Percentiles rank a stretch among this genome's conserved stretches.
Conservation (phyloP, 2,113 vertebrate species). For the Otus sunia region DNA sequence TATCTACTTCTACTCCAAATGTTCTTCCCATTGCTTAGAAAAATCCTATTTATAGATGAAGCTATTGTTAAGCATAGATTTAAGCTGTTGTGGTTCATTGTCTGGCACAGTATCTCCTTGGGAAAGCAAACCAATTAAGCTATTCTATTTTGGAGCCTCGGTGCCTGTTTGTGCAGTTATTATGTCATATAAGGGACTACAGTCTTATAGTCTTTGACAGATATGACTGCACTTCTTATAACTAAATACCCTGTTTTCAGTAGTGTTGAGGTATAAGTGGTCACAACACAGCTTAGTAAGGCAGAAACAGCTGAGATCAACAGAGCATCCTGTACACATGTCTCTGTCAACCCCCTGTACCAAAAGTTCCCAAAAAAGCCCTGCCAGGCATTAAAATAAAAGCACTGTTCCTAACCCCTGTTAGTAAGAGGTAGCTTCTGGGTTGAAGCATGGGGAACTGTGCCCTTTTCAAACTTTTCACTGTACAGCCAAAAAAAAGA, state of each 20-base stretch:
- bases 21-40: background rate
- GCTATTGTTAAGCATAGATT: background rate
- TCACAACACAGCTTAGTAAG: background rate
- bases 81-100: slow-evolving; percentile 2
- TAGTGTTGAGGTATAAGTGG: background rate
- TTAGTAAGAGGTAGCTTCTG: background rate
- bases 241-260: background rate
- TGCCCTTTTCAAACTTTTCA: background rate
- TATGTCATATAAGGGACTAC: background rate
- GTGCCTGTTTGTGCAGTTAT: slow-evolving; percentile 1
- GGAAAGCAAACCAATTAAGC: slow-evolving; percentile 33
- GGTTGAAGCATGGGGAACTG: background rate
- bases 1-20: background rate
- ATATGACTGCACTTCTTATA: background rate
- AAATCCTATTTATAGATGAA: background rate
- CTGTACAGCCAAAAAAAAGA: background rate
- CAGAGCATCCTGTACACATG: background rate
- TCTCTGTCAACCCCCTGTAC: background rate
- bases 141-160: background rate
- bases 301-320: background rate
- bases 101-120: background rate
- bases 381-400: background rate
- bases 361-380: background rate
- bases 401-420: background rate
- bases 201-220: background rate